Conservation (phyloP, 2,113 vertebrate genomes). For the Notarius quadriscutis region DNA sequence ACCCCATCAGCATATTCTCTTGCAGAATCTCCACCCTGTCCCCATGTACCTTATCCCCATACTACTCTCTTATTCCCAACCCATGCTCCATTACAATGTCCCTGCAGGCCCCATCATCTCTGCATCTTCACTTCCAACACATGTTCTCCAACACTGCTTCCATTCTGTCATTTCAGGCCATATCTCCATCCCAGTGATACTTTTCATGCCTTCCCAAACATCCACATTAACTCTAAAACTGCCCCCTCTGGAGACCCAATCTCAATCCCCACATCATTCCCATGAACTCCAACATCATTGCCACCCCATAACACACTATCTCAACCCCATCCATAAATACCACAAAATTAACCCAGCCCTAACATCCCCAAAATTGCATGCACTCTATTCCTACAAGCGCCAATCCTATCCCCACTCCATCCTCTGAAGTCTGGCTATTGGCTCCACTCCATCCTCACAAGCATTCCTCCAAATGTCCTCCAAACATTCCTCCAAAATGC, state of each 20-base stretch:
- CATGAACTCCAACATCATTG: not conserved
- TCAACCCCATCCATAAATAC: no score
- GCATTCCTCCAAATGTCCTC: no score
- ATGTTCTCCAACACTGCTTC: not conserved
- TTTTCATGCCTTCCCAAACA: not conserved
- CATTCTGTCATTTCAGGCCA: not conserved
- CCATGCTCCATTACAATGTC: not conserved
- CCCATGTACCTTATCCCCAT: not conserved
- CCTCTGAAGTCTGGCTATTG: no score
- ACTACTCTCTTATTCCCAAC: not conserved
- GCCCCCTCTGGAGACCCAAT: not conserved
- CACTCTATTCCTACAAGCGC: no score
- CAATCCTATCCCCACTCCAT: no score
- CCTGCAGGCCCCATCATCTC: not conserved
- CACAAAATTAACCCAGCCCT: no score
- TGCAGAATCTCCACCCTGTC: not conserved
- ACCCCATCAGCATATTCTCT: not conserved
- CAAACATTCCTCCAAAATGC: no score
- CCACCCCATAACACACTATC: no score
- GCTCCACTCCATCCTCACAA: no score
- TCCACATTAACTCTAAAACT: not conserved
- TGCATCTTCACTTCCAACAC: not conserved
- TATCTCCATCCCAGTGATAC: not conserved
- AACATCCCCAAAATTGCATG: no score
- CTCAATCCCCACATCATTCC: not conserved